phyloP scores from a whole-genome alignment of 2,797 vertebrate genomes.

The Merluccius polli region DNA sequence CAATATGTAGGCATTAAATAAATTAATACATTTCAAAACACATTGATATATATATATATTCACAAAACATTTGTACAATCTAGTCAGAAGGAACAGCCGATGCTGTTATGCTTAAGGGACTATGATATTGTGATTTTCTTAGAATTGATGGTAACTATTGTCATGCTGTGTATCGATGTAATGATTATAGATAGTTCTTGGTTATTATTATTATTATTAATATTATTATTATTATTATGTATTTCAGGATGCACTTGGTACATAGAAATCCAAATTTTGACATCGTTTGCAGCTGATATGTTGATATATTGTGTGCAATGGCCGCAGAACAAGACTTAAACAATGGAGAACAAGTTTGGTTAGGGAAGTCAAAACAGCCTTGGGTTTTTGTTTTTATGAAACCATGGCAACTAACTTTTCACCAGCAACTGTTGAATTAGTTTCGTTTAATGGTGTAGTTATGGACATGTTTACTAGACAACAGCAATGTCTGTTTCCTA shows the following conservation, averaged over 20 bases:
- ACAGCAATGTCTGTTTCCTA: slow-evolving; percentile 37
- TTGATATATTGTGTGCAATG: slow-evolving; percentile 57
- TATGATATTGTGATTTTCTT: slow-evolving; percentile 34
- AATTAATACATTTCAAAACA: slow-evolving; percentile 73
- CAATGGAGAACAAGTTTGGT: neutral
- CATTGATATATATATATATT: slow-evolving; percentile 66
- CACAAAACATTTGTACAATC: slow-evolving; percentile 76
- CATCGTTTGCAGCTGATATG: slow-evolving; percentile 67
- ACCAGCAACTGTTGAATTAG: neutral
- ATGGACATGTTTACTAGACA: neutral
- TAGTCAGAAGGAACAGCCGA: slow-evolving; percentile 41
- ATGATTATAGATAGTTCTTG: slow-evolving; percentile 26
- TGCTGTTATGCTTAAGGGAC: slow-evolving; percentile 31
- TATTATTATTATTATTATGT: slow-evolving; percentile 66
- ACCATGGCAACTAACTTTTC: neutral
- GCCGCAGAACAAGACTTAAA: slow-evolving; percentile 49
- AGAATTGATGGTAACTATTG: slow-evolving; percentile 40
- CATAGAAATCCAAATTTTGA: slow-evolving; percentile 65
- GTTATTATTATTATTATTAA: too few species aligned
- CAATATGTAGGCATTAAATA: slow-evolving; percentile 75
- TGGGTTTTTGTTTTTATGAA: neutral
- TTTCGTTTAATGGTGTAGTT: neutral
- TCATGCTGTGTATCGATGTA: slow-evolving; percentile 33
- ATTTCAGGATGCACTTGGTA: slow-evolving; percentile 69
- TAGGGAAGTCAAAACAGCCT: too few species aligned